Percentiles rank a stretch among this genome's conserved stretches.
These are phyloP conservation scores for Biston betularia DNA, from an alignment of 2,888 invertebrate species.

Conservation along the genomic window DNA sequence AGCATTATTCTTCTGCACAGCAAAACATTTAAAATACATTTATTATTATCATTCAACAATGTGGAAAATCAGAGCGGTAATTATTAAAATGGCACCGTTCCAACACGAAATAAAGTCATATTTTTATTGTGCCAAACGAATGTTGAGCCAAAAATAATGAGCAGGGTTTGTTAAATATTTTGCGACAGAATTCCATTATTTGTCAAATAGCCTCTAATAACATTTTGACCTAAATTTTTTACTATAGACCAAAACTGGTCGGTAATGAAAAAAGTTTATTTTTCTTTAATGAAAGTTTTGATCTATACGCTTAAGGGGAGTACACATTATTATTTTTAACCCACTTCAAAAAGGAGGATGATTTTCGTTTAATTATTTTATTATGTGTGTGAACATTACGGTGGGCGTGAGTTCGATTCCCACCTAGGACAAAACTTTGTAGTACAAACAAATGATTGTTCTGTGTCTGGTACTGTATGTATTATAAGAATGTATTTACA, in stretches of 20 bases:
- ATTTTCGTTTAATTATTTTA: neutral
- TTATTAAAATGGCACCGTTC: constrained; percentile 32
- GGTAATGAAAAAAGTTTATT: constrained; percentile 5
- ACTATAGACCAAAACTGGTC: neutral
- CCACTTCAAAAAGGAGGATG: neutral
- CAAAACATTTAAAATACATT: neutral
- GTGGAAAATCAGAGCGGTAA: constrained; percentile 25
- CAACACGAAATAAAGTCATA: constrained; percentile 21
- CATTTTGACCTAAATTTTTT: constrained; percentile 2
- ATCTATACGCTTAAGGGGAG: neutral
- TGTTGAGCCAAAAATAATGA: constrained; percentile 16
- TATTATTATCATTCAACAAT: neutral
- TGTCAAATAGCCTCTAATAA: neutral
- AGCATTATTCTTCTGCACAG: neutral
- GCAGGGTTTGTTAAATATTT: constrained; percentile 5
- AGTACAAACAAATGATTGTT: no score
- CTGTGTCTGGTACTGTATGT: no score
- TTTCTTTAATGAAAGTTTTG: constrained; percentile 8
- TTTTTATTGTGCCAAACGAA: constrained; percentile 6
- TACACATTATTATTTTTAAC: neutral
- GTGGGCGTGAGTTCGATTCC: no score
- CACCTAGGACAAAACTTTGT: no score
- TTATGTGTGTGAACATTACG: no score
- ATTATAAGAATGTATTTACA: no score
- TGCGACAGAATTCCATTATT: constrained; percentile 2